Conservation (phyloP, 1,140 invertebrate genomes). For the Drosophila orena region DNA sequence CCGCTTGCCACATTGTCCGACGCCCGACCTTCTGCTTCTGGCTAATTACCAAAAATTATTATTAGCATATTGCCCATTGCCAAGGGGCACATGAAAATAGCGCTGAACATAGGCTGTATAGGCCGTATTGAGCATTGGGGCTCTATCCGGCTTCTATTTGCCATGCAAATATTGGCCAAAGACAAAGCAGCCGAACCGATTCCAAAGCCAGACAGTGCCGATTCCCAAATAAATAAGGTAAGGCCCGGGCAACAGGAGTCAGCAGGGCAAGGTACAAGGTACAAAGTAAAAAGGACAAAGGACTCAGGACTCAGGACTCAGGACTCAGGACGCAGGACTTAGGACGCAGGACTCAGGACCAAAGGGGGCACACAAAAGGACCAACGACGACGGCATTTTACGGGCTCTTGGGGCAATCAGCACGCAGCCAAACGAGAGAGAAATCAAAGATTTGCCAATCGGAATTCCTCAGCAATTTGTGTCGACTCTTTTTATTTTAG, state of each 20-base stretch:
- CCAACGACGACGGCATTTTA: constrained; percentile 17
- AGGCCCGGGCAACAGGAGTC: constrained; percentile 46
- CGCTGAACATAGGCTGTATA: too few relatives aligned
- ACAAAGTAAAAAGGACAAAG: constrained; percentile 1
- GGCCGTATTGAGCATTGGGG: not conserved
- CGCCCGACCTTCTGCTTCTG: constrained; percentile 58
- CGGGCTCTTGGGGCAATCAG: constrained; percentile 56
- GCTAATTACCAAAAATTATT: constrained; percentile 63
- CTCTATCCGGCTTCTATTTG: constrained; percentile 20
- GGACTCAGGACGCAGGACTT: too few relatives aligned
- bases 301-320: constrained; percentile 1
- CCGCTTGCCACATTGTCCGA: constrained; percentile 50
- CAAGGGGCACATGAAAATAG: not conserved
- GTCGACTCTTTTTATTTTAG: constrained; percentile 14
- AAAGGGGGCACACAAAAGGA: constrained; percentile 4
- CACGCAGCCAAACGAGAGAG: constrained; percentile 13
- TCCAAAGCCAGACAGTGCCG: constrained; percentile 31
- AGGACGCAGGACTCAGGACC: constrained; percentile 5
- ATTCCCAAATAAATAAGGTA: constrained; percentile 64
- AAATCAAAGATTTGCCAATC: constrained; percentile 56
- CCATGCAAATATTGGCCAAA: constrained; percentile 34
- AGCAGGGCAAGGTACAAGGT: constrained; percentile 12
- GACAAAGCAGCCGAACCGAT: constrained; percentile 27
- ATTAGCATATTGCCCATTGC: constrained; percentile 64
- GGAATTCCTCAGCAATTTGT: constrained; percentile 36